Base-by-base conservation (phyloP, 2,113 vertebrate species). In the Poecile atricapillus region DNA sequence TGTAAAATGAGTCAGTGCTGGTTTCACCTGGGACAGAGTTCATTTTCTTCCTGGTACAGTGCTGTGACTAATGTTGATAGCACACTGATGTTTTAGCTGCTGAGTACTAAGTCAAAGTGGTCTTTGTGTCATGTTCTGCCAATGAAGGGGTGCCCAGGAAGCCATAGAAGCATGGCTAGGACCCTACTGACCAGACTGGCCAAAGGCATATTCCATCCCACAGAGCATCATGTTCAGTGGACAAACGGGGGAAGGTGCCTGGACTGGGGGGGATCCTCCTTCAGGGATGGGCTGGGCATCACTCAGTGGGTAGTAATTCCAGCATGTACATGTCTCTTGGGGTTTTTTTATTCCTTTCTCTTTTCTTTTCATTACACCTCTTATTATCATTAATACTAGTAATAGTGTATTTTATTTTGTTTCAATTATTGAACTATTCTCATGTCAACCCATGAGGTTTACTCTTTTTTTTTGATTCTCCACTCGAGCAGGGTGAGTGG, bases 261-360 rank as follows among this genome's bases (percentile, higher is more conserved):
- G 60, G 15, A 19, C 0, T 27, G 52, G 52, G 19, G 11, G 41
- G 16, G 28, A 18, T 60, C 1, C 0, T 11, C 9, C 2, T 47
- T 41, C 17, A 22, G 21, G 19, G 19, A 8, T 46, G 52, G 24
- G 9, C 16, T 59, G 53, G 24, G 15, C 25, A 49, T n/a, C 21
- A 10, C 41, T 69, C 53, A 18, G 9, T 30, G 28, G 5, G 33
- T 4, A 8, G 20, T 25, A 83, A 12, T 18, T 68, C 8, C 47
- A 55, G 25, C 21, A 30, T 30, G 28, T 17, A 7, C 33, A 19
- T 27, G 20, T 30, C 31, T 73, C 43, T 33, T 52, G 50, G 10
- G 9, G 8, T 7, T n/a, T 76, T 39, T 75, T 49, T 49, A 35
- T 47, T 43, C 11, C 39, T 82, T 47, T 68, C 9, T 47, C 11